Evolutionary conservation across 2,888 invertebrate genomes (phyloP), one percentile per base, ranked within the genome.

Genomic region (Hoplodrina blanda): DNA sequence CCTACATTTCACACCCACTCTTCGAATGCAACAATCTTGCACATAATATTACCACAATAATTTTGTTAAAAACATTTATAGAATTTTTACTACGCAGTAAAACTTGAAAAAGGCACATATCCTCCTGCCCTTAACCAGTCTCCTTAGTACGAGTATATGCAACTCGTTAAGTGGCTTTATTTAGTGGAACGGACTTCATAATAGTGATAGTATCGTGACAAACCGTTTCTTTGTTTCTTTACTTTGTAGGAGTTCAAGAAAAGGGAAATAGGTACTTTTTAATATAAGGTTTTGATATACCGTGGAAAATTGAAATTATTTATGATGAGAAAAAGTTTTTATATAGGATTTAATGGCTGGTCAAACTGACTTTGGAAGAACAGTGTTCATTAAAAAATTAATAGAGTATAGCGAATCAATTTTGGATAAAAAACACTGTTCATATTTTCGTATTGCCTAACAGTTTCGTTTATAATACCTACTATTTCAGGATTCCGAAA

Each of bases 61-160:
- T 91, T 91, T 90, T 86, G 84, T 86, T 83, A 82, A 87, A 91
- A 82, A 85, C 89, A 86, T 88, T 89, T 88, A 90, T 88, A 88
- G 85, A 83, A 89, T 85, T 89, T 84, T 92, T 89, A 92, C 88
- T 87, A 86, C 85, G 87, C 81, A 85, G 81, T 91, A 88, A 91
- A 91, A 87, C 69, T 82, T 80, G 81, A 57, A 88, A 83, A 88
- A 86, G 69, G 60, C 63, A 68, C 64, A 73, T 76, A 82, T 67
- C 72, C 73, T 61, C 25, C 49, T 76, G 78, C 74, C 81, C 76
- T 85, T 83, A 86, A 82, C 84, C 86, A 82, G 78, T 76, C 82
- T 85, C 84, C 78, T 84, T 57, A 15, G 44, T n/a, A n/a, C n/a
- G n/a, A n/a, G n/a, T 69, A 78, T 71, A 78, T 73, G 77, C 73